Evolutionary conservation across 2,113 vertebrate species (phyloP), one percentile per base, ranked within the genome.

Genomic region (Corvus hawaiiensis): DNA sequence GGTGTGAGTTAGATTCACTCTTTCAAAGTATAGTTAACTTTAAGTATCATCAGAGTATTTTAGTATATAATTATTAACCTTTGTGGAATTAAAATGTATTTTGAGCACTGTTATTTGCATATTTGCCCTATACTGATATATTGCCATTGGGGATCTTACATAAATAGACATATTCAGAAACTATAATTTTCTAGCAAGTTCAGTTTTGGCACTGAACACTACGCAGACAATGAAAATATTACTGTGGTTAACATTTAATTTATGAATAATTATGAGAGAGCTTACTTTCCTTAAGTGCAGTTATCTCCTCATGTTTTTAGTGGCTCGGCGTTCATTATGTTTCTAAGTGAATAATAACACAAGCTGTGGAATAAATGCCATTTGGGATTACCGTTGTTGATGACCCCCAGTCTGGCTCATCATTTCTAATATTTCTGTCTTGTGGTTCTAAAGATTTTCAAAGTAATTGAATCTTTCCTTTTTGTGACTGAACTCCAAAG

Each of bases 381-480:
- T 83, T 58, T 96, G 95, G 95, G 94, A 97, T 96, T 96, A 85
- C 32, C 84, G 79, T 79, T 96, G 96, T 94, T 95, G 94, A 93
- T 93, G 96, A 96, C 94, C 94, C 73, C 73, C 44, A 76, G 61
- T 92, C 63, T 93, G 68, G 69, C 83, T 97, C 78, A 94, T 97
- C 26, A 62, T 95, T 97, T 97, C 81, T 87, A 95, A 71, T 93
- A 33, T 92, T 92, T 97, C 78, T 77, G 4, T 95, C 92, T 91
- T 94, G 55, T 74, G 80, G 83, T 44, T 48, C 83, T 82, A 85
- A 89, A 96, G 94, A 94, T 88, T 81, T 97, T 90, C 78, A 69
- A 85, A 91, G 96, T 97, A 97, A 97, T 96, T 98, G 96, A 97
- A 96, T 97, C 90, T 96, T 98, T 97, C 63, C 63, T 93, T 95